These are phyloP conservation scores for Meloe dianella DNA, from an alignment of 2,888 invertebrate genomes.

Conservation along the genomic window DNA sequence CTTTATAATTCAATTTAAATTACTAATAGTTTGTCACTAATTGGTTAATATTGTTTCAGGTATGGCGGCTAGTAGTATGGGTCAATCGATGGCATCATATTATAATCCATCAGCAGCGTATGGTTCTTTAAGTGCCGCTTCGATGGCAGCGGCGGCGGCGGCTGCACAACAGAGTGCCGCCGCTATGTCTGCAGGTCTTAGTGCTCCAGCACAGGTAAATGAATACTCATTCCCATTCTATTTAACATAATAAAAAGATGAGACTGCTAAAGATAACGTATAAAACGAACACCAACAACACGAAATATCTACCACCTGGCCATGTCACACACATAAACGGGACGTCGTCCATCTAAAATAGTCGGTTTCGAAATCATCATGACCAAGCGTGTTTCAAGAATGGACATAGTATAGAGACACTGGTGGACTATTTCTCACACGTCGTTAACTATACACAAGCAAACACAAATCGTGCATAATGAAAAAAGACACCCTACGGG, in stretches of 20 bases:
- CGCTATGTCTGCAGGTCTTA: conserved; percentile 73
- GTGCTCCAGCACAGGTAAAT: conserved; percentile 71
- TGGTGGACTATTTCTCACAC: conserved; percentile 54
- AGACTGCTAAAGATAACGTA: conserved; percentile 8
- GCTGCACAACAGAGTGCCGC: conserved; percentile 75
- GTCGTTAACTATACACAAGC: conserved; percentile 53
- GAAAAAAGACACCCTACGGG: conserved; percentile 34
- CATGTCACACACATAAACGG: conserved; percentile 18
- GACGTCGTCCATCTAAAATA: conserved; percentile 22
- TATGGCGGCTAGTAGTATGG: conserved; percentile 72
- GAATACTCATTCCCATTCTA: conserved; percentile 5
- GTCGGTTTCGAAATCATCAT: conserved; percentile 28
- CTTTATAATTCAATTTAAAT: not conserved
- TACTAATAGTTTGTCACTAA: conserved; percentile 17
- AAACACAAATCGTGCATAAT: conserved; percentile 53
- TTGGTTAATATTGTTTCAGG: conserved; percentile 60
- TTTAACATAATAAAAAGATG: conserved; percentile 11
- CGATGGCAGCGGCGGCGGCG: conserved; percentile 75
- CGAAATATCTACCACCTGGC: conserved; percentile 27
- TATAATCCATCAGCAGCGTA: conserved; percentile 75
- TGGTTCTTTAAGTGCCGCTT: conserved; percentile 74
- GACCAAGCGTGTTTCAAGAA: conserved; percentile 29
- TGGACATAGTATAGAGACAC: conserved; percentile 38
- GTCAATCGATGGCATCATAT: conserved; percentile 74
- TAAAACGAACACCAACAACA: conserved; percentile 8